phyloP scores from a whole-genome alignment of 2,888 invertebrate species.

The Eristalis intricaria region DNA sequence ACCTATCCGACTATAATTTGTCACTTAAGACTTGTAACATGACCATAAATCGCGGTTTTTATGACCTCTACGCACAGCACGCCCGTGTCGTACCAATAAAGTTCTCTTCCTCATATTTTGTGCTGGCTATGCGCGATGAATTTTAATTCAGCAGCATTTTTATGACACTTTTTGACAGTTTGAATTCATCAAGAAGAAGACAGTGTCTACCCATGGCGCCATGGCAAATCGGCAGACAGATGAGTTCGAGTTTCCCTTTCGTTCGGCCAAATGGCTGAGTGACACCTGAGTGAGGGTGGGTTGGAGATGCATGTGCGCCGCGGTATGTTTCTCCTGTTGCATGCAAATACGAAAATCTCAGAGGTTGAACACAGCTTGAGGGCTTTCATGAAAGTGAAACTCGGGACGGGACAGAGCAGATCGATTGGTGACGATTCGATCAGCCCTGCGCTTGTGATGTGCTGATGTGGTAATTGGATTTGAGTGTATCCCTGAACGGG shows the following conservation, averaged over 20 bases:
- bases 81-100: slow-evolving; percentile 13
- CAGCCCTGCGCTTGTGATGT: slow-evolving; percentile 2
- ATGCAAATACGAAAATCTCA: slow-evolving; percentile 14
- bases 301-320: background rate
- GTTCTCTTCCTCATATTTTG: slow-evolving; percentile 14
- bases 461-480: slow-evolving; percentile 3
- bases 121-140: background rate
- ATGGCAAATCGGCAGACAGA: background rate
- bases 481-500: slow-evolving; percentile 8
- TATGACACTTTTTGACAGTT: slow-evolving; percentile 31
- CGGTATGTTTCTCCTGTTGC: background rate
- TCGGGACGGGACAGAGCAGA: slow-evolving; percentile 13
- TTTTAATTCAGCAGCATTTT: slow-evolving; percentile 1
- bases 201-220: background rate
- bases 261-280: background rate
- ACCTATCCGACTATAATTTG: slow-evolving; percentile 4
- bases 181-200: background rate
- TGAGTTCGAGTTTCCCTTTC: slow-evolving; percentile 22
- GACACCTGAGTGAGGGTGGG: background rate
- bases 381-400: slow-evolving; percentile 21
- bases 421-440: slow-evolving; percentile 21
- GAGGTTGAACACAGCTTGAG: slow-evolving; percentile 15
- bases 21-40: slow-evolving; percentile 44
- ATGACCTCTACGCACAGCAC: slow-evolving; percentile 13
- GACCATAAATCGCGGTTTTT: slow-evolving; percentile 39